phyloP scores from a whole-genome alignment of 2,797 vertebrate species.

The Protosalanx chinensis region DNA sequence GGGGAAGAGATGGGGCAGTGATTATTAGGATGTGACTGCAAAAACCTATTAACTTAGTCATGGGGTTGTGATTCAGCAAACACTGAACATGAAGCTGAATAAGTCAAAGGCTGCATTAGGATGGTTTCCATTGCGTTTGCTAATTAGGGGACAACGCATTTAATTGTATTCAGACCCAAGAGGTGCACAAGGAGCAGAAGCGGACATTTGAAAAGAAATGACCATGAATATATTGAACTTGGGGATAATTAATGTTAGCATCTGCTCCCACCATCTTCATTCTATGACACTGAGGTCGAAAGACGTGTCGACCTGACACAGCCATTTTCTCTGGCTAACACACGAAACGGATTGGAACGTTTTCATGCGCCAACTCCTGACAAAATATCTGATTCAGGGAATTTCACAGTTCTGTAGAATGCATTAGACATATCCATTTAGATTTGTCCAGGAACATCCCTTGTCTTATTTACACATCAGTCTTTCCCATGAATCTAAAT shows the following conservation, averaged over 20 bases:
- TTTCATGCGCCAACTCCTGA: not conserved
- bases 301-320: not conserved
- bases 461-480: not conserved
- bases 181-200: too few species aligned
- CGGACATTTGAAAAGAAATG: slow-evolving; percentile 21
- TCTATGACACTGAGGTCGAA: not conserved
- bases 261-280: slow-evolving; percentile 40
- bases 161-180: slow-evolving; percentile 7
- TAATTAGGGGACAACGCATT: slow-evolving; percentile 21
- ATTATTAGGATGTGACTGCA: not conserved
- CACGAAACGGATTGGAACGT: not conserved
- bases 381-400: not conserved
- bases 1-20: not conserved
- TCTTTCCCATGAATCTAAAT: slow-evolving; percentile 4
- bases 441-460: not conserved
- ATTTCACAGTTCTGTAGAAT: not conserved
- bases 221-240: slow-evolving; percentile 32
- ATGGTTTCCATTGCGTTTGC: not conserved
- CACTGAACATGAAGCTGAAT: not conserved
- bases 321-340: not conserved
- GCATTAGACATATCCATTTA: not conserved
- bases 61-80: not conserved
- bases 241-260: slow-evolving; percentile 48
- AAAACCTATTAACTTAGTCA: not conserved
- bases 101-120: slow-evolving; percentile 12